These are phyloP conservation scores for Ia io DNA, from an alignment of 2,113 vertebrate species.

Conservation along the genomic window DNA sequence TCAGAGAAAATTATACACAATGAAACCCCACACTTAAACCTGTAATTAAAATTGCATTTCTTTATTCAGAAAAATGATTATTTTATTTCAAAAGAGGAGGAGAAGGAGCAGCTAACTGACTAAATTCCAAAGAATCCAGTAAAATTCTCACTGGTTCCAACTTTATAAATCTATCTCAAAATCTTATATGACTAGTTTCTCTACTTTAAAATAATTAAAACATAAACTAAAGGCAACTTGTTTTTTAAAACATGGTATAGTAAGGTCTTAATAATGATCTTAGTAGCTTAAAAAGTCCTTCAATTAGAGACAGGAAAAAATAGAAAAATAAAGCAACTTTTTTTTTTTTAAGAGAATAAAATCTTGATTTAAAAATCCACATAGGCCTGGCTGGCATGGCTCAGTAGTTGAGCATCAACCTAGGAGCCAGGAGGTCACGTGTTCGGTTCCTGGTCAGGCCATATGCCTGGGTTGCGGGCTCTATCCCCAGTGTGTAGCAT, in stretches of 20 bases:
- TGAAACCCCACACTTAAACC: not conserved
- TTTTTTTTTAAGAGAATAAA: not conserved
- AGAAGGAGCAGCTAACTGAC: not conserved
- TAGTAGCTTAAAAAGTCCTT: not conserved
- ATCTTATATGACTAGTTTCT: not conserved
- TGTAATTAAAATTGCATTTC: slow-evolving; percentile 8
- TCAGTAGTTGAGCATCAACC: too few relatives aligned
- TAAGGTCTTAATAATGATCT: not conserved
- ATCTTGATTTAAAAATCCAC: slow-evolving; percentile 5
- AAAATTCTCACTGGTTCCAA: slow-evolving; percentile 16
- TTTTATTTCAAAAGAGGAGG: slow-evolving; percentile 7
- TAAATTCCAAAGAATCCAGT: not conserved
- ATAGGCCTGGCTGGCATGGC: too few relatives aligned
- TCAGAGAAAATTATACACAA: not conserved
- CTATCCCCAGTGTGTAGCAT: too few relatives aligned
- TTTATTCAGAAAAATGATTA: slow-evolving; percentile 30
- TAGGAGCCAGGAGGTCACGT: too few relatives aligned
- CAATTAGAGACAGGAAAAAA: not conserved
- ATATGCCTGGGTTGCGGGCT: too few relatives aligned
- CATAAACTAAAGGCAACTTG: not conserved
- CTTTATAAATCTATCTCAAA: not conserved
- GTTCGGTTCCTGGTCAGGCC: too few relatives aligned
- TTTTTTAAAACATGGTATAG: not conserved
- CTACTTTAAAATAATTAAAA: not conserved
- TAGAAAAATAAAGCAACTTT: not conserved